Evolutionary conservation across 2,113 vertebrate species (phyloP), one percentile per base, ranked within the genome.

Genomic region (Falcunculus frontatus): DNA sequence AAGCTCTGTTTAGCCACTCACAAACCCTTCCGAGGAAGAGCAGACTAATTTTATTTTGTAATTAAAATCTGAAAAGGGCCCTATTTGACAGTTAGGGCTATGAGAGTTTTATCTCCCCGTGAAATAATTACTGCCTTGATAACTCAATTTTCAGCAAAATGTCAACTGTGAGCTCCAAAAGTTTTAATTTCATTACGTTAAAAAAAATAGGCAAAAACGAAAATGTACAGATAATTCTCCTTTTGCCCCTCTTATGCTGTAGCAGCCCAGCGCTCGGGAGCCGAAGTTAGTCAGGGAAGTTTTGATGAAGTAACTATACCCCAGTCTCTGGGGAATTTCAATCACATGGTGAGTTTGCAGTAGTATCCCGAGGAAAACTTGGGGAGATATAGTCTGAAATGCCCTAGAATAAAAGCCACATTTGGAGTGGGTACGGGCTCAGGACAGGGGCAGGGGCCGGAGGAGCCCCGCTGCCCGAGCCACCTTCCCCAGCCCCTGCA

Each of bases 71-170:
- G 97, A 98, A 98, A 98, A 97, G 97, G 96, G 94, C 95, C 97
- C 97, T 98, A 97, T 98, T 98, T 98, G 98, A 98, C 98, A 98
- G 98, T 98, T 98, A 97, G 97, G 97, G 97, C 97, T 97, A 97
- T 96, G 97, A 98, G 98, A 98, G 97, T 98, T 98, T 98, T 98
- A 98, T 98, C 98, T 98, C 98, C 97, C 97, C 78, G 97, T 97
- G 98, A 98, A 98, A 98, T 98, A 98, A 98, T 98, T 98, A 98
- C 97, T 98, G 98, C 98, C 98, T 98, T 98, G 98, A 98, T 98
- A 98, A 98, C 98, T 98, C 98, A 98, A 98, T 98, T 98, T 98
- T 98, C 97, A 97, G 96, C 96, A 97, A 98, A 98, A 98, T 96
- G 98, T 98, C 98, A 98, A 96, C 98, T 97, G 95, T 94, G 95